Conservation (phyloP, 2,797 vertebrate species). For the Liasis olivaceus region DNA sequence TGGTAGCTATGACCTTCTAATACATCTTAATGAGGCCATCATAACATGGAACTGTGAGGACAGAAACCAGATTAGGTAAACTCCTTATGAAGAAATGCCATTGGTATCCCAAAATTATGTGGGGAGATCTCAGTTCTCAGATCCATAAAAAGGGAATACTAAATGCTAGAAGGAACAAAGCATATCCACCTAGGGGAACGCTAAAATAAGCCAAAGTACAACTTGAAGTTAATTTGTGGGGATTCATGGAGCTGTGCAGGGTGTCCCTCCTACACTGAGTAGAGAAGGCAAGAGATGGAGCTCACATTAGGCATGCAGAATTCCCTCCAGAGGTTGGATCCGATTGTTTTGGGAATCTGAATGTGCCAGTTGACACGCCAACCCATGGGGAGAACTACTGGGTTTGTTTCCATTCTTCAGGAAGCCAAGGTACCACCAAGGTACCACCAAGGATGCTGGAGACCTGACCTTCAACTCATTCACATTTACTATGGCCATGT, state of each 20-base stretch:
- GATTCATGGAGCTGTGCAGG: background rate
- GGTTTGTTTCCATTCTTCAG: background rate
- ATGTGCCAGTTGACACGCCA: background rate
- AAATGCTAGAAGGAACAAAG: background rate
- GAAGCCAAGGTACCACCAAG: background rate
- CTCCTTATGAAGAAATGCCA: background rate
- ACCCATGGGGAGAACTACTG: background rate
- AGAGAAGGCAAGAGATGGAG: background rate
- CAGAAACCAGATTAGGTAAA: background rate
- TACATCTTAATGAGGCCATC: background rate
- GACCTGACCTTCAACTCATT: background rate
- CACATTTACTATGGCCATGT: background rate
- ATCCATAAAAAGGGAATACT: background rate
- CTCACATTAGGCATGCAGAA: background rate
- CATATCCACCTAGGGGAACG: background rate
- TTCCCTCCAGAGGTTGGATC: accelerated
- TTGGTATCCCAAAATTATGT: background rate
- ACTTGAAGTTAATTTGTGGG: background rate
- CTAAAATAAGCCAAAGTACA: background rate
- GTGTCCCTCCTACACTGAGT: background rate
- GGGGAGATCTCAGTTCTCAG: background rate
- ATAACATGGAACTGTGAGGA: background rate
- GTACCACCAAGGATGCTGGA: background rate
- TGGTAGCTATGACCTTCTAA: background rate
- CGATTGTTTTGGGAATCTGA: background rate